Percentiles rank a stretch among this genome's conserved stretches.
phyloP scores from a whole-genome alignment of 1,140 invertebrate genomes.

The Leptestheria dahalacensis region DNA sequence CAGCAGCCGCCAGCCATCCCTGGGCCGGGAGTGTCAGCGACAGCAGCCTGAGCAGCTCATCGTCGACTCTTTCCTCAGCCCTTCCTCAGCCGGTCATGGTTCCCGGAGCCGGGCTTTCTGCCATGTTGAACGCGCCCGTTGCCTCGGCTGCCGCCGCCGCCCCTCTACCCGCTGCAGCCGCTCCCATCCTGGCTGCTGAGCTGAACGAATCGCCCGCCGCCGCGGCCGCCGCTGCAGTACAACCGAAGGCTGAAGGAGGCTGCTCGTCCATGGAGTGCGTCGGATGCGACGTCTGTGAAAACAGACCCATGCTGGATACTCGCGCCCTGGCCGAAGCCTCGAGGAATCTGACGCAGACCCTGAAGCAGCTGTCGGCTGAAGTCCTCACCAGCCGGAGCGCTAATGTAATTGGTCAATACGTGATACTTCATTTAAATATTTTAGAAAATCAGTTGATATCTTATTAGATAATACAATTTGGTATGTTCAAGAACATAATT shows the following conservation, averaged over 20 bases:
- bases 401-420: slow-evolving; percentile 16
- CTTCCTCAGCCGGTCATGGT: background rate
- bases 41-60: background rate
- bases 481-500: no score
- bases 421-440: background rate
- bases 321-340: slow-evolving; percentile 71
- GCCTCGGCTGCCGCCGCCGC: slow-evolving; percentile 5
- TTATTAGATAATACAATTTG: no score
- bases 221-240: slow-evolving; percentile 11
- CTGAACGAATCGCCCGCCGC: slow-evolving; percentile 2
- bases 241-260: slow-evolving; percentile 5
- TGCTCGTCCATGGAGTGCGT: slow-evolving; percentile 22
- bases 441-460: slow-evolving; percentile 1
- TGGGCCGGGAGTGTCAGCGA: no score
- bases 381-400: slow-evolving; percentile 42
- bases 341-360: slow-evolving; percentile 74
- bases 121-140: slow-evolving; percentile 14
- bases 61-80: slow-evolving; percentile 4
- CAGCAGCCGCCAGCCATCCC: background rate
- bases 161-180: background rate
- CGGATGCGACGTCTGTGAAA: slow-evolving; percentile 15
- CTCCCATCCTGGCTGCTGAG: background rate
- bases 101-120: slow-evolving; percentile 9
- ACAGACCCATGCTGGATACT: slow-evolving; percentile 40
- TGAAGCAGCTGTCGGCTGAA: slow-evolving; percentile 77